Evolutionary conservation across 1,140 invertebrate genomes (phyloP), one percentile per base, ranked within the genome.

Genomic region (Sycobia sp.): DNA sequence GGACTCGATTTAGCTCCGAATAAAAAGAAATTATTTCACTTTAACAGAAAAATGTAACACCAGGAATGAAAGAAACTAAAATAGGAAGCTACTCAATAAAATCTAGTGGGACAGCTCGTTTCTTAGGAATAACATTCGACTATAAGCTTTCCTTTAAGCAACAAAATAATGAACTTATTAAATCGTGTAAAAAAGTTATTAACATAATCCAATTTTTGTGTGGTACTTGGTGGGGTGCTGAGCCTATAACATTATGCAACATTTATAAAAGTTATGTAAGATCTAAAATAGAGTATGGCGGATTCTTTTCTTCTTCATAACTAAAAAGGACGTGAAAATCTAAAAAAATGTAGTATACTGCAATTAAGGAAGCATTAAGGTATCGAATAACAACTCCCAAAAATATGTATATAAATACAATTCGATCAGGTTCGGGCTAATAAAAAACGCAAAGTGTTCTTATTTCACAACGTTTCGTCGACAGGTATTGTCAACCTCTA

Each of bases 221-320:
- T 46, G 43, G 43, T 22, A 46, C 43, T 9, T 46, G 43, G 43
- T 46, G 22, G 43, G 43, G 46, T 27, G 27, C 23, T 4, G 4
- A 20, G 7, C 46, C 46, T 11, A n/a, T 3, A 2, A 49, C 25
- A 14, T 9, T 49, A 7, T 27, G 27, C 3, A 49, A 7, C 9
- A 14, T 49, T 27, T 49, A 29, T 49, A 49, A 49, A 49, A 49
- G 25, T 14, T 49, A 4, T 49, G n/a, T 29, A n/a, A 27, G 46
- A 49, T 49, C 46, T 8, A 49, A 27, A 4, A 4, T 49, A n/a
- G 23, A 49, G 3, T 49, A 49, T 16, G 46, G n/a, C 8, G 4
- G 8, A 16, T 16, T 49, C 14, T 29, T 7, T 49, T 9, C 29
- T 27, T 29, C 29, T 27, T 16, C 25, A 7, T 29, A 49, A 4